Conservation (phyloP, 2,797 vertebrate genomes). For the Buphagus erythrorhynchus region DNA sequence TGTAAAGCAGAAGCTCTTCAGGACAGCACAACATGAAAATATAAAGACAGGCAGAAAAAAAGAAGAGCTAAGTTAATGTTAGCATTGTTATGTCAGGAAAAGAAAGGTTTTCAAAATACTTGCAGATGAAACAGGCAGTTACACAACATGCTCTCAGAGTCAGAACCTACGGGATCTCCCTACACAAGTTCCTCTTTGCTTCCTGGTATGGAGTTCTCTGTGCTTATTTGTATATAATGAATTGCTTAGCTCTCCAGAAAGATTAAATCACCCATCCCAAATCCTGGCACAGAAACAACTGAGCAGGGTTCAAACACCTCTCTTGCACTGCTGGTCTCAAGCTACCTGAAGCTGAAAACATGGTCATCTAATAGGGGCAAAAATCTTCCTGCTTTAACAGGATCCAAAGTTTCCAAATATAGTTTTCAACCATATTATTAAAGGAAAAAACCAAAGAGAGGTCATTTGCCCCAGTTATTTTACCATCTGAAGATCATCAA, state of each 20-base stretch:
- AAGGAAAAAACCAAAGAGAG: not conserved
- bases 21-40: not conserved
- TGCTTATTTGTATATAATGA: not conserved
- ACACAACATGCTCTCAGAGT: not conserved
- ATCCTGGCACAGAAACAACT: not conserved
- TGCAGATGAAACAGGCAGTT: not conserved
- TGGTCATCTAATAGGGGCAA: not conserved
- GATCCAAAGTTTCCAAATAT: not conserved
- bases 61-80: not conserved
- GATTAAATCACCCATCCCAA: not conserved
- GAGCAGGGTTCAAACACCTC: not conserved
- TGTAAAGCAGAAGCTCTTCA: constrained; percentile 7
- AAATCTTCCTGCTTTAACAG: not conserved
- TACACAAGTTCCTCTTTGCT: not conserved
- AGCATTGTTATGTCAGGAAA: not conserved
- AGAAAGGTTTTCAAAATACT: not conserved
- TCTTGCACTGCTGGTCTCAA: not conserved
- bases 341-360: not conserved
- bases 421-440: not conserved
- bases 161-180: not conserved
- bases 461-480: not conserved
- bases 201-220: not conserved
- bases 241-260: not conserved
- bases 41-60: not conserved
- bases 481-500: constrained; percentile 99